Conservation (phyloP, 2,888 invertebrate genomes). For the Trisateles emortualis region DNA sequence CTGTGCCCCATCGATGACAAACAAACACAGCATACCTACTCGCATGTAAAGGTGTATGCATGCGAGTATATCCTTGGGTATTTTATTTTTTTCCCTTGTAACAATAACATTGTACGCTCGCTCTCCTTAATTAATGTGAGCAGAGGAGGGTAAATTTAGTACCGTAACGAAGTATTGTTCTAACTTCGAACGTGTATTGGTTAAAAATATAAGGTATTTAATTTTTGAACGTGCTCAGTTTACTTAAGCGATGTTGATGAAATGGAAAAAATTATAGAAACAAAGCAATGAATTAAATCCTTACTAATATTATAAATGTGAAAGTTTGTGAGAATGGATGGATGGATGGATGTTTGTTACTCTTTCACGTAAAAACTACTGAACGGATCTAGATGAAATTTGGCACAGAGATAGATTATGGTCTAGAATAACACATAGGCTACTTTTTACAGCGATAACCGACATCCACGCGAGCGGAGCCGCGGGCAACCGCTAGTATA, state of each 20-base stretch:
- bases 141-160: constrained; percentile 31
- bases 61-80: constrained; percentile 20
- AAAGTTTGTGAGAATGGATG: no score
- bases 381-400: no score
- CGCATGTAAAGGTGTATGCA: neutral
- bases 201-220: neutral
- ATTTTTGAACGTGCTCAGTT: neutral
- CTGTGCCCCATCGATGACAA: constrained; percentile 10
- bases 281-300: no score
- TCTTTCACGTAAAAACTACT: no score
- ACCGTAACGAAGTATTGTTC: constrained; percentile 49
- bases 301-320: no score
- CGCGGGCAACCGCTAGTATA: no score
- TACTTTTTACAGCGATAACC: no score
- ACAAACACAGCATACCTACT: constrained; percentile 17
- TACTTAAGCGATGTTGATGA: neutral
- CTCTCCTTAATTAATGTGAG: constrained; percentile 43
- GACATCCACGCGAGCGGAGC: no score
- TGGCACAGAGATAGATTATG: no score
- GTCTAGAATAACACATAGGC: no score
- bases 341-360: no score
- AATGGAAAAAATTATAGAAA: no score
- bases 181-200: constrained; percentile 16
- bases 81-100: constrained; percentile 39
- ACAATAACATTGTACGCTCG: constrained; percentile 38